Evolutionary conservation across 2,113 vertebrate genomes (phyloP).

Genomic region (Otus sunia): DNA sequence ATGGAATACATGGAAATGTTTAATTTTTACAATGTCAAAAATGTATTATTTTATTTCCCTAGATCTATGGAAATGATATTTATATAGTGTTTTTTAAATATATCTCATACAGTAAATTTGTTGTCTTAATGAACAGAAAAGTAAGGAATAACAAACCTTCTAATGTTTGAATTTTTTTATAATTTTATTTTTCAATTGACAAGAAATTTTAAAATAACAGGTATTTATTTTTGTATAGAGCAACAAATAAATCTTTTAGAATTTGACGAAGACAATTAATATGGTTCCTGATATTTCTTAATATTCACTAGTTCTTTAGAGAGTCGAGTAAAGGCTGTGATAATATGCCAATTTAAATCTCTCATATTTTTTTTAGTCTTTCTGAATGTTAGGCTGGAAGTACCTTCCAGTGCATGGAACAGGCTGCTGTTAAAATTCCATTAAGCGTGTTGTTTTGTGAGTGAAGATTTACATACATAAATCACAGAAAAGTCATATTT

Average conservation of each 20-base stretch:
- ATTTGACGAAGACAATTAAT: background rate
- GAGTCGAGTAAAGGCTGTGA: background rate
- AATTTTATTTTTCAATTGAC: background rate
- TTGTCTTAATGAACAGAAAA: background rate
- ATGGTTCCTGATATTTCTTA: background rate
- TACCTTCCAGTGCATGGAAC: background rate
- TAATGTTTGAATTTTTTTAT: background rate
- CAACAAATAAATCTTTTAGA: background rate
- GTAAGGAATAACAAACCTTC: background rate
- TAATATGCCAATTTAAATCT: background rate
- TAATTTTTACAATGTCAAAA: background rate
- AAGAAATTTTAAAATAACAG: background rate
- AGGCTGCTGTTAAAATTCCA: background rate
- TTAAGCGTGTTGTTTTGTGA: background rate
- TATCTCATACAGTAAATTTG: background rate
- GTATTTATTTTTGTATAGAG: background rate
- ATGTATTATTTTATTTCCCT: background rate
- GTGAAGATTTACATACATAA: background rate
- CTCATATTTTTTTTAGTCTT: background rate
- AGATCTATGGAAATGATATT: background rate
- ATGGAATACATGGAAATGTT: background rate
- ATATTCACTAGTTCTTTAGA: background rate
- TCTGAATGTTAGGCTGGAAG: background rate
- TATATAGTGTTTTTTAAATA: accelerated
- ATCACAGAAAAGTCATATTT: background rate